phyloP scores from a whole-genome alignment of 2,113 vertebrate genomes.

The Carlito syrichta region DNA sequence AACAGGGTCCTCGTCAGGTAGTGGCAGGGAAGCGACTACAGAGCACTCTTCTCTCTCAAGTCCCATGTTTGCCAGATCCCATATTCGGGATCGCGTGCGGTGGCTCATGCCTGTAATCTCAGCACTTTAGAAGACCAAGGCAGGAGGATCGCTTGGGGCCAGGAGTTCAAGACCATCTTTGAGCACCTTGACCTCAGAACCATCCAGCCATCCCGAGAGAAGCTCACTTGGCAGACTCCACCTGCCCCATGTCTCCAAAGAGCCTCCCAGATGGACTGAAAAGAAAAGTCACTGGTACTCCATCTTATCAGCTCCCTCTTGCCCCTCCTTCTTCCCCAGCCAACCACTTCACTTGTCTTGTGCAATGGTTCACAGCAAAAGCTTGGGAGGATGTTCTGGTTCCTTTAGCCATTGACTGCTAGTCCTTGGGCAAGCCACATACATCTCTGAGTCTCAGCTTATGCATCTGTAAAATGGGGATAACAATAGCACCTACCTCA shows the following conservation, averaged over 20 bases:
- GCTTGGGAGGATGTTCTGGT: neutral
- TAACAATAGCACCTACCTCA: too few relatives aligned
- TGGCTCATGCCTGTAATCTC: too few relatives aligned
- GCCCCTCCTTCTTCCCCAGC: too few relatives aligned
- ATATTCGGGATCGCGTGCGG: too few relatives aligned
- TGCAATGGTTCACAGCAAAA: neutral
- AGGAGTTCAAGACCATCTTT: too few relatives aligned
- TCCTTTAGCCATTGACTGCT: neutral
- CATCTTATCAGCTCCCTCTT: too few relatives aligned
- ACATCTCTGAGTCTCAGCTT: neutral
- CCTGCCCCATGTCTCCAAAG: neutral
- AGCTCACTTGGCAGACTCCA: neutral
- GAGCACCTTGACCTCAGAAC: neutral
- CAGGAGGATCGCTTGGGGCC: too few relatives aligned
- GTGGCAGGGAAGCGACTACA: fast-evolving
- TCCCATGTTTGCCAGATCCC: fast-evolving
- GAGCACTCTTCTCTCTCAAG: neutral
- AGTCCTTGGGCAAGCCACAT: neutral
- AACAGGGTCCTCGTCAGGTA: neutral
- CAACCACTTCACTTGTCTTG: fast-evolving
- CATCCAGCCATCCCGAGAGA: fast-evolving
- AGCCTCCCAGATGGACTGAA: neutral
- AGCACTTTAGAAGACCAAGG: too few relatives aligned
- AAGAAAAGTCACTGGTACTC: neutral
- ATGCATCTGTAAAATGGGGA: neutral